A percentile compares a stretch with the other conserved stretches of the same genome.
phyloP scores from a whole-genome alignment of 2,888 invertebrate species.

The Herminia tarsipennalis region DNA sequence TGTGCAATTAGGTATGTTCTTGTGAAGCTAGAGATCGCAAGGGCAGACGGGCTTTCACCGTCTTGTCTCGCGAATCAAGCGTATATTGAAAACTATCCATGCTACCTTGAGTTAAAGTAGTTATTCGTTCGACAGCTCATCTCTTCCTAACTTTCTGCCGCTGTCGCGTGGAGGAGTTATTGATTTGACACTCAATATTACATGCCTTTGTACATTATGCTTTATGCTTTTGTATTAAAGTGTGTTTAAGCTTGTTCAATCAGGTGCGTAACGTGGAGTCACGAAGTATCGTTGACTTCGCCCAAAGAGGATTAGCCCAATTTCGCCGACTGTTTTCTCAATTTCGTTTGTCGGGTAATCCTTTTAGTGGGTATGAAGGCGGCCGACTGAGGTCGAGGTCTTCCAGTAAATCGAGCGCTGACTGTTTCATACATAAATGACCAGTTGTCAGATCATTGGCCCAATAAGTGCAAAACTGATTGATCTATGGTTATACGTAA shows the following conservation, averaged over 20 bases:
- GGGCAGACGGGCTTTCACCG: constrained; percentile 81
- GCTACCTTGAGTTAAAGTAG: constrained; percentile 57
- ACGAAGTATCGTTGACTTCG: constrained; percentile 35
- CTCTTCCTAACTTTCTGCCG: constrained; percentile 67
- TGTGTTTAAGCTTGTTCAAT: constrained; percentile 45
- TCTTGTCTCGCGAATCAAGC: constrained; percentile 58
- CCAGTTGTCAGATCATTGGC: constrained; percentile 53
- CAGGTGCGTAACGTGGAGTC: constrained; percentile 39
- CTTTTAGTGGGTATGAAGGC: constrained; percentile 57
- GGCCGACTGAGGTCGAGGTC: constrained; percentile 53
- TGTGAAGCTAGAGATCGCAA: constrained; percentile 76
- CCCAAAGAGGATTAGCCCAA: constrained; percentile 62
- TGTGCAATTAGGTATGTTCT: constrained; percentile 75
- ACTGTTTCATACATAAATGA: constrained; percentile 56
- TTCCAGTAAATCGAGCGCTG: constrained; percentile 52
- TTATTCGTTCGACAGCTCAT: constrained; percentile 52
- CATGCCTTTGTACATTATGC: constrained; percentile 53
- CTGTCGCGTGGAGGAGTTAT: constrained; percentile 65
- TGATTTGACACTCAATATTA: constrained; percentile 63
- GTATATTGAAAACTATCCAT: constrained; percentile 58
- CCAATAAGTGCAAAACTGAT: constrained; percentile 47
- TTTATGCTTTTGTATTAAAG: constrained; percentile 48
- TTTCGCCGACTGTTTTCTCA: constrained; percentile 55
- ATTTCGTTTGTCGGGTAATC: constrained; percentile 51
- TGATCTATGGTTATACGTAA: constrained; percentile 33